A percentile compares a stretch with the other conserved stretches of the same genome.
These are phyloP conservation scores for Notechis scutatus DNA, from an alignment of 2,113 vertebrate species.

Conservation along the genomic window DNA sequence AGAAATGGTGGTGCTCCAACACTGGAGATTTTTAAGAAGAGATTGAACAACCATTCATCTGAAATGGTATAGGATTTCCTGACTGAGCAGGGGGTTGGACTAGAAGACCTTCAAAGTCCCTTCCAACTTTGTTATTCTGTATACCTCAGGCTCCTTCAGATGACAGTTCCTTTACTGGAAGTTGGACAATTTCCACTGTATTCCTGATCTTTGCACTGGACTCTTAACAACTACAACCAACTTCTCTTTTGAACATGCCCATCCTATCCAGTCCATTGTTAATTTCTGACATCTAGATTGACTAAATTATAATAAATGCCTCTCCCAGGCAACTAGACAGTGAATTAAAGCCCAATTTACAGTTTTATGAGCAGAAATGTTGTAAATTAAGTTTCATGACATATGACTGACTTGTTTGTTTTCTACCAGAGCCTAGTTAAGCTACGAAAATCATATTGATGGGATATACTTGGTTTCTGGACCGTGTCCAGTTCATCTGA, in stretches of 20 bases:
- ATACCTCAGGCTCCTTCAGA: background rate
- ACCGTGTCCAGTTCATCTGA: background rate
- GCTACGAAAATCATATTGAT: background rate
- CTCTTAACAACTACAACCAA: background rate
- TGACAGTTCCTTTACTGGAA: background rate
- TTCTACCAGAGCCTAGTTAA: background rate
- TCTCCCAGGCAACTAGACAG: background rate
- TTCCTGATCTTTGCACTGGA: background rate
- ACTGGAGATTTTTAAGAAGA: background rate
- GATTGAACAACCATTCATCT: background rate
- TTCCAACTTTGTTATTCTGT: background rate
- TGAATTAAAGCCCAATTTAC: background rate
- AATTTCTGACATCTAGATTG: background rate
- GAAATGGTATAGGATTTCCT: background rate
- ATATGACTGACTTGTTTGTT: background rate
- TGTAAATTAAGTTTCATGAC: background rate
- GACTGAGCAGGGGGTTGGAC: background rate
- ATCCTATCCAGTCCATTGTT: background rate
- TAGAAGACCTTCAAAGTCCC: background rate
- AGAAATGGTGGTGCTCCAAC: background rate
- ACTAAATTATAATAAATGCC: background rate
- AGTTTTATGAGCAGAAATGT: background rate
- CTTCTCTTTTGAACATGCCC: background rate
- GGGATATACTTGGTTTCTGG: background rate
- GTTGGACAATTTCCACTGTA: background rate